Base-by-base conservation (phyloP, 1,140 invertebrate species). In the Phymorhynchus buccinoides region DNA sequence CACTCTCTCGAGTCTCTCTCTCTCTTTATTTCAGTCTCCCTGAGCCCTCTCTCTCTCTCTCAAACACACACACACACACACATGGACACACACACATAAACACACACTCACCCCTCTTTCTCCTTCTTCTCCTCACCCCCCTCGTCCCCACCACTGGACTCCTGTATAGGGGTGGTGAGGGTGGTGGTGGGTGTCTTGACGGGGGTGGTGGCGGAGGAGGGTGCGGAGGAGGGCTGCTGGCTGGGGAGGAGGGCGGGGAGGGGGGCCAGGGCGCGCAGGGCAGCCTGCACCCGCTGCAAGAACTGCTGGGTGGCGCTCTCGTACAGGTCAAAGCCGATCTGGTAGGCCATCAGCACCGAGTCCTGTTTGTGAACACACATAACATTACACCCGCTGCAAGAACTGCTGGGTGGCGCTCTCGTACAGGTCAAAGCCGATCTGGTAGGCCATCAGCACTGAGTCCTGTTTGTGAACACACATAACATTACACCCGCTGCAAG, bases 261-360 rank as follows among this genome's bases (percentile, higher is more conserved):
- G 9, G 92, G 92, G 32, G 91, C 91, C 16, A 89, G 88, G 16
- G 88, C 90, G 62, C 91, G 86, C 2, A 93, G 89, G 0, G 91
- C 89, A 68, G 90, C 87, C 80, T 92, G 92, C 16, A 99, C 97
- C 89, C 96, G 95, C 41, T 96, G 96, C 30, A 99, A 94, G 92
- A 99, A 99, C 91, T 99, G 98, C 94, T 99, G 99, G 0, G 98
- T 99, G 0, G 98, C 99, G 86, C 97, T 99, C 94, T 99, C 99
- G 91, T 99, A 99, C 86, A 99, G 95, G 95, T 99, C 99, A 94
- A 99, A 99, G 0, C 96, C 98, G 90, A 99, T 99, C 94, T 99
- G 99, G 94, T 99, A 99, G 0, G 97, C 98, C 97, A 99, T 99
- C 7, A 99, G 91, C 48, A 94, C 94, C 88, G 93, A 95, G 71